Evolutionary conservation across 1,140 invertebrate species (phyloP), one percentile per base, ranked within the genome.

Genomic region (Hyles euphorbiae): DNA sequence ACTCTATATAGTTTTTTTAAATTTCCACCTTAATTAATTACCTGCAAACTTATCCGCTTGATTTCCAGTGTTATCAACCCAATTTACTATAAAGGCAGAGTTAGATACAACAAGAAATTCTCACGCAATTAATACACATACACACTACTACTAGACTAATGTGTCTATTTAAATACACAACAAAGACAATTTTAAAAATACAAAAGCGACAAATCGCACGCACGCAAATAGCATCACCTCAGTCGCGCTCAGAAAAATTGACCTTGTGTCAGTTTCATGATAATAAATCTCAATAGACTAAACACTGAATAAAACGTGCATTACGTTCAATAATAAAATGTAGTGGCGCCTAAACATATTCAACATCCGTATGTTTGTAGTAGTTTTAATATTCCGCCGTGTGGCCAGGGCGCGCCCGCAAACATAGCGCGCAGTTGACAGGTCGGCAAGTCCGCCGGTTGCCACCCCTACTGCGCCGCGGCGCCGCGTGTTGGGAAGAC

Each of bases 281-380:
- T 56, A 49, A 56, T 56, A 56, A 56, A 56, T 33, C 12, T 55
- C 12, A 55, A 55, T 46, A 55, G 43, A 53, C 51, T 53, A 53
- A 55, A 55, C 53, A 55, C 34, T 55, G 43, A 55, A 22, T 55
- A 55, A 55, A 55, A 40, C 22, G 44, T 46, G 44, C 9, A 46
- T 46, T 46, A 3, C 9, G 44, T 46, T 53, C 34, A 34, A 12
- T 53, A 11, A 40, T 53, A 53, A 53, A 53, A 53, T 53, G 34
- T 53, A 53, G 51, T 53, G 51, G 51, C 51, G 51, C 51, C 51
- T 53, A 53, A 50, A 50, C 48, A 50, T 22, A 50, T 32, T 50
- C 11, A 22, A 32, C 34, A 22, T 11, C 12, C 33, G n/a, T 12
- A 11, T 53, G 34, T 53, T 36, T 53, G 34, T 33, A 45, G 11